Evolutionary conservation across 2,113 vertebrate genomes (phyloP), one percentile per base, ranked within the genome.

Genomic region (Ivindomyrus marchei): DNA sequence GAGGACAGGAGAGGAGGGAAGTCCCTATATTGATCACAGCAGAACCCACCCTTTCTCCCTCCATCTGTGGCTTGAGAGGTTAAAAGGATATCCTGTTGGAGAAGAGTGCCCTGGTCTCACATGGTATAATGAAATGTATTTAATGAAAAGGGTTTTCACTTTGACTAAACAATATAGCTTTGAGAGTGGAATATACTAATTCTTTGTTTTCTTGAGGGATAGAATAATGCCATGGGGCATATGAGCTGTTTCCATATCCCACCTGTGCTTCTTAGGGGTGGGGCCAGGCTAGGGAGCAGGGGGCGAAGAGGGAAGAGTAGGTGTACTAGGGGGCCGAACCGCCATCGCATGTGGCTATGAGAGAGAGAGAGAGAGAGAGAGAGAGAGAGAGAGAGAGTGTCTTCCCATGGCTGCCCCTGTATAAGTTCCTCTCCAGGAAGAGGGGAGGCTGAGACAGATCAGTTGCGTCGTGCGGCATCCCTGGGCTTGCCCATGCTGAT

Each of bases 351-450:
- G 36, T 13, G 21, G 50, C 17, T 4, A n/a, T 27, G n/a, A 17
- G 74, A 84, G 13, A 42, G 70, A 45, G 77, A 27, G 27, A 27
- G 27, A 27, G 27, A 50, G 42, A 39, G 42, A 50, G 24, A 74
- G 58, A 36, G n/a, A 80, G 39, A 77, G 42, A 77, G 42, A 31
- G 42, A 49, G 42, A 80, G 36, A 6, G 31, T 31, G 13, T 46
- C 19, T 27, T 50, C 27, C 85, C 84, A 53, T 27, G 50, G 89
- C 91, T 90, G 80, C 87, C 92, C 96, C 96, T 96, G 96, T 97
- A 95, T 95, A 77, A 89, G 83, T 21, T 53, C 49, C 62, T 70
- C 87, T 88, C 46, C 70, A 74, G 62, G 85, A 31, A 87, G 52
- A 70, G 66, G n/a, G 87, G 42, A 52, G 66, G 53, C 6, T 62